These are phyloP conservation scores for Shargacucullia verbasci DNA, from an alignment of 2,888 invertebrate genomes.

Conservation along the genomic window DNA sequence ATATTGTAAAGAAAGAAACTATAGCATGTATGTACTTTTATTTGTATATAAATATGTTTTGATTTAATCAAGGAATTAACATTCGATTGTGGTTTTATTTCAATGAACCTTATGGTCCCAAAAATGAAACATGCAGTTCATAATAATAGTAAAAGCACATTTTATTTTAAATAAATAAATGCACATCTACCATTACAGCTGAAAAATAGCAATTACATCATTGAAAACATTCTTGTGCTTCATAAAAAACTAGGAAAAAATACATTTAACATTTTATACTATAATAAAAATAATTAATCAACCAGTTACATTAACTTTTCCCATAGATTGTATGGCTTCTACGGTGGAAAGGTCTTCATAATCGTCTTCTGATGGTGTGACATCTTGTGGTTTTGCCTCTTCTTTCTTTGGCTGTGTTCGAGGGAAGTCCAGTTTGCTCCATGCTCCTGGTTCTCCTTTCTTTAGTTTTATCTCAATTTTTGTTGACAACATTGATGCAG, in stretches of 20 bases:
- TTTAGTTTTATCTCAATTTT: constrained; percentile 97
- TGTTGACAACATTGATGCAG: constrained; percentile 94
- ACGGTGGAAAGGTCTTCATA: constrained; percentile 94
- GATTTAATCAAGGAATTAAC: constrained; percentile 53
- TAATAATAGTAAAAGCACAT: constrained; percentile 52
- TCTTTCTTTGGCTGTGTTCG: constrained; percentile 69
- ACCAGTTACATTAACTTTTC: constrained; percentile 79
- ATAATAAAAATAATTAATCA: constrained; percentile 40
- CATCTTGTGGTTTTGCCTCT: constrained; percentile 52
- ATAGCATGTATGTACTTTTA: constrained; percentile 32
- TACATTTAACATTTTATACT: background rate
- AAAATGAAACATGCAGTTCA: constrained; percentile 47
- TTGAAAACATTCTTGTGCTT: constrained; percentile 13
- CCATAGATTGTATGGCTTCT: constrained; percentile 81
- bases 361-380: constrained; percentile 83
- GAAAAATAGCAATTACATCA: constrained; percentile 8
- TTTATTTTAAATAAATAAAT: constrained; percentile 54
- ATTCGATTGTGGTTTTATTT: constrained; percentile 46
- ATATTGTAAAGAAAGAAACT: constrained; percentile 40
- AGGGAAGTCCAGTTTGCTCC: constrained; percentile 93
- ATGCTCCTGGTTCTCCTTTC: constrained; percentile 95
- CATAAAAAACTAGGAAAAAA: constrained; percentile 18
- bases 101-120: constrained; percentile 15
- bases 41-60: constrained; percentile 62
- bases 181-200: constrained; percentile 38